These are phyloP conservation scores for Tortrix viridana DNA, from an alignment of 2,888 invertebrate species.

Conservation along the genomic window DNA sequence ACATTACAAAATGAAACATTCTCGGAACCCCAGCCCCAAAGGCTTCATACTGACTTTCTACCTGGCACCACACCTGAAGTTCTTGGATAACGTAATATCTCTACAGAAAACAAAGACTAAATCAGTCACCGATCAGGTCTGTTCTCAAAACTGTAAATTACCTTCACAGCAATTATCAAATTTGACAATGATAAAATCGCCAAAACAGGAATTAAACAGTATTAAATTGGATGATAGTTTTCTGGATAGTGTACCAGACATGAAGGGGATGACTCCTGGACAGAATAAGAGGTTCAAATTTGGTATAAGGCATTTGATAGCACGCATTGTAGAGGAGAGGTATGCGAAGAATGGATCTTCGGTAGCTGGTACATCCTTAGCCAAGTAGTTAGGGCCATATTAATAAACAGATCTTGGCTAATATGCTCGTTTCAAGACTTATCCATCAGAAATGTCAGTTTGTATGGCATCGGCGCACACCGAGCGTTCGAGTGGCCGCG, in stretches of 20 bases:
- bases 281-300: not conserved
- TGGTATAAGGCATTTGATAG: not conserved
- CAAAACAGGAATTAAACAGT: too few relatives aligned
- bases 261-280: not conserved
- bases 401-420: too few relatives aligned
- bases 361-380: too few relatives aligned
- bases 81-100: not conserved
- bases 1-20: not conserved
- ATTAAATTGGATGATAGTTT: not conserved
- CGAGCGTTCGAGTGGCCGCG: too few relatives aligned
- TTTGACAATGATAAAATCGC: too few relatives aligned
- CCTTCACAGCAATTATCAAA: too few relatives aligned
- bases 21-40: not conserved
- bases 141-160: too few relatives aligned
- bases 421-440: too few relatives aligned
- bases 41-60: not conserved
- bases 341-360: not conserved
- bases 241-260: not conserved
- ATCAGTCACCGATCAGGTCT: not conserved
- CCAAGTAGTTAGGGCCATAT: too few relatives aligned
- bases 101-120: not conserved
- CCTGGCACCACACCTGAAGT: not conserved
- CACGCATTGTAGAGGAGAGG: not conserved
- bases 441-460: too few relatives aligned
- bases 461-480: too few relatives aligned